Evolutionary conservation across 2,797 vertebrate genomes (phyloP), one percentile per base, ranked within the genome.

Genomic region (Perodicticus potto): DNA sequence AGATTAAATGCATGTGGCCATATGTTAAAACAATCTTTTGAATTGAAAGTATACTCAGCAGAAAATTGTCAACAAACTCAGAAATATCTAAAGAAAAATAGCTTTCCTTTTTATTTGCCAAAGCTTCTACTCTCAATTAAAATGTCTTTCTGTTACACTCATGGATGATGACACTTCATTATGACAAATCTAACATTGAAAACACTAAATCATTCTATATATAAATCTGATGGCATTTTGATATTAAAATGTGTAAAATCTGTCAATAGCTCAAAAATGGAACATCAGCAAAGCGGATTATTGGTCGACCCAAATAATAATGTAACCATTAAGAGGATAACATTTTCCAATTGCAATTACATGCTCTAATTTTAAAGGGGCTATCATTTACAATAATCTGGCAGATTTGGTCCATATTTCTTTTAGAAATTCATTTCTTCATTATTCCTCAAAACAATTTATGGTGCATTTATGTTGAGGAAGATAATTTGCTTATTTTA

Each of bases 401-500:
- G 98, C 98, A 98, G 97, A 98, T 98, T 98, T 98, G 97, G 98
- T 98, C 98, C 97, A 98, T 98, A 99, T 99, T 99, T 98, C 98
- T 98, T 98, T 98, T 98, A 98, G 98, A 98, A 99, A 98, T 98
- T 99, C 98, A 99, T 99, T 99, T 99, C 98, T 99, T 99, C 98
- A 98, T 99, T 99, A 99, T 98, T 98, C 98, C 97, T 98, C 98
- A 98, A 98, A 99, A 99, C 98, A 99, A 99, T 99, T 99, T 98
- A 98, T 98, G 97, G 97, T 97, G 94, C 98, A 98, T 98, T 98
- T 98, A 98, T 98, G 98, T 98, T 98, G 97, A 97, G 98, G 98
- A 98, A 98, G 98, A 98, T 98, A 98, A 99, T 99, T 99, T 99
- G 98, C 98, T 99, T 98, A 98, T 98, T 99, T 99, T 98, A 99